These are phyloP conservation scores for Phasia obesa DNA, from an alignment of 2,888 invertebrate species.

Conservation along the genomic window DNA sequence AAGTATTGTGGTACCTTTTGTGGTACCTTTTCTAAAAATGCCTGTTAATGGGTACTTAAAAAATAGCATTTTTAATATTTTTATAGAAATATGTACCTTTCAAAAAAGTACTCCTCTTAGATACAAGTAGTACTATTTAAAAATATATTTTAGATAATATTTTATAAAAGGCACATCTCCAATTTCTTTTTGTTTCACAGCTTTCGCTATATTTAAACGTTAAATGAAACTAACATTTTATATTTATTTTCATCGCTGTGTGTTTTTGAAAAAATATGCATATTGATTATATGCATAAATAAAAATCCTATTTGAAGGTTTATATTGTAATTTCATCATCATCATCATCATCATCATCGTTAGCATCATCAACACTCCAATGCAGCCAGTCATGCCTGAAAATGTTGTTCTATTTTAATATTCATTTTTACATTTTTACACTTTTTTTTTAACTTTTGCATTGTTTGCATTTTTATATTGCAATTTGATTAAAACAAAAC, in stretches of 20 bases:
- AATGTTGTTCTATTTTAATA: conserved; percentile 51
- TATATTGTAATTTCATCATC: background rate
- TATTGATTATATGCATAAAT: conserved; percentile 34
- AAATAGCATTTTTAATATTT: too few species aligned
- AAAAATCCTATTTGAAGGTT: background rate
- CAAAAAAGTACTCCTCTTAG: too few species aligned
- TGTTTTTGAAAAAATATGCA: background rate
- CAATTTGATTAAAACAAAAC: conserved; percentile 45
- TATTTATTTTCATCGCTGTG: background rate
- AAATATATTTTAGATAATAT: background rate
- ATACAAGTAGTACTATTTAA: background rate
- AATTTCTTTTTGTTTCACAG: too few species aligned
- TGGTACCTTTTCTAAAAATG: too few species aligned
- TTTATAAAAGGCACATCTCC: too few species aligned
- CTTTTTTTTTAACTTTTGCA: conserved; percentile 48
- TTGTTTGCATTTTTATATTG: conserved; percentile 49
- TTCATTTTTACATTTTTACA: conserved; percentile 43
- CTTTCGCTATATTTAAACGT: background rate
- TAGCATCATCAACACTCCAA: conserved; percentile 18
- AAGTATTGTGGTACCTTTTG: too few species aligned
- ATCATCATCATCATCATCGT: background rate
- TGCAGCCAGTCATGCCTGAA: conserved; percentile 53
- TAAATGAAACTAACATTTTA: background rate
- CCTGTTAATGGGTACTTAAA: too few species aligned
- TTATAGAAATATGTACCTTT: too few species aligned